Percentiles rank a stretch among this genome's conserved stretches.
Evolutionary conservation across 2,113 vertebrate species (phyloP).

Genomic region (Amblyornis subalaris): DNA sequence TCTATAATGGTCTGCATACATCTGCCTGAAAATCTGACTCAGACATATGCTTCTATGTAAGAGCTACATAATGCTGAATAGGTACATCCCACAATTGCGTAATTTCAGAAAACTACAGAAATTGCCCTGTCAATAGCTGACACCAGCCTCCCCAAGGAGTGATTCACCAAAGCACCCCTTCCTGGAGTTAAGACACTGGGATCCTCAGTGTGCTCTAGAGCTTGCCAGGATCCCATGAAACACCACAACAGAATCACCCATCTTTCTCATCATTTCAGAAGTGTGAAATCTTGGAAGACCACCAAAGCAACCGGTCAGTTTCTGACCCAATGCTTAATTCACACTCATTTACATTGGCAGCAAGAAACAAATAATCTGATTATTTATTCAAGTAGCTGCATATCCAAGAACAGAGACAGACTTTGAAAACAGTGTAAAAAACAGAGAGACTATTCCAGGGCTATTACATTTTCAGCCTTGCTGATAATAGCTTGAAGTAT

Average conservation of each 20-base stretch:
- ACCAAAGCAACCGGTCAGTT: background rate
- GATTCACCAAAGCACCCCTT: background rate
- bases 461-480: background rate
- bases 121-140: background rate
- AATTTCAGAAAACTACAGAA: background rate
- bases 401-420: background rate
- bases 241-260: background rate
- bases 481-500: background rate
- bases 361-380: background rate
- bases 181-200: background rate
- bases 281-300: background rate
- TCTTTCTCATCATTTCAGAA: background rate
- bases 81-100: background rate
- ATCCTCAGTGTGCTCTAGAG: background rate
- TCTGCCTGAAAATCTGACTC: background rate
- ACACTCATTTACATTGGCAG: background rate
- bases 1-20: rapidly evolving
- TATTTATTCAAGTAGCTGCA: background rate
- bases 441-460: background rate
- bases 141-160: background rate
- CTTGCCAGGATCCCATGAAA: background rate
- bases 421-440: background rate
- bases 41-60: background rate
- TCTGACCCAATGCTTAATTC: background rate
- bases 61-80: background rate